A percentile compares a stretch with the other conserved stretches of the same genome.
phyloP scores from a whole-genome alignment of 53 echinoderm and acorn worm species.

The Echinarachnius parma region DNA sequence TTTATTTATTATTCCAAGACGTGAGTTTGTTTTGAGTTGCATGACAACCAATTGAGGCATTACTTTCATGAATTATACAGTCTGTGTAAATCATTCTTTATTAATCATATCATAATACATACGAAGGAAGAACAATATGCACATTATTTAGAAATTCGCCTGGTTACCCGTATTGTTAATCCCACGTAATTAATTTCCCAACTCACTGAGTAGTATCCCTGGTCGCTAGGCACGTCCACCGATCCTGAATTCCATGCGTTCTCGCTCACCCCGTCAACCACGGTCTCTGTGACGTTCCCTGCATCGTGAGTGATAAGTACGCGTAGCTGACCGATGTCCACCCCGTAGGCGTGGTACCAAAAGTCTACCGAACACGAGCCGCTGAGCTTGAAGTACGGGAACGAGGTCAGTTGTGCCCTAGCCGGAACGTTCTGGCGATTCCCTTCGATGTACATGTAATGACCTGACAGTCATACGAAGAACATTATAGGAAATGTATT shows the following conservation, averaged over 20 bases:
- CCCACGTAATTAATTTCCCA: too few relatives aligned
- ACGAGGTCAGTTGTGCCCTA: constrained; percentile 49
- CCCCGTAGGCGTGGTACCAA: constrained; percentile 70
- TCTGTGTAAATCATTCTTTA: too few relatives aligned
- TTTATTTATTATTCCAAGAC: too few relatives aligned
- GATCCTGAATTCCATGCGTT: constrained; percentile 9
- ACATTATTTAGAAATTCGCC: too few relatives aligned
- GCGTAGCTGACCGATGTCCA: constrained; percentile 51
- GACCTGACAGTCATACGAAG: constrained; percentile 43
- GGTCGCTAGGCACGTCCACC: not conserved
- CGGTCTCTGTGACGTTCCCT: not conserved
- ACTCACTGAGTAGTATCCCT: constrained; percentile 48
- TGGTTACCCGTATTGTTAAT: too few relatives aligned
- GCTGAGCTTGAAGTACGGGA: constrained; percentile 49
- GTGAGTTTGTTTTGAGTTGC: too few relatives aligned
- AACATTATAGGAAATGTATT: not conserved
- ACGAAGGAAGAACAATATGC: too few relatives aligned
- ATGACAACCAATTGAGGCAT: too few relatives aligned
- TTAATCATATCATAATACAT: too few relatives aligned
- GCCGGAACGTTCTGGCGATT: constrained; percentile 52
- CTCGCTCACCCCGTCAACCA: not conserved
- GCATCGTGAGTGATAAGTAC: constrained; percentile 18
- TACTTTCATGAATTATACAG: too few relatives aligned
- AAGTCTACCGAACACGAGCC: constrained; percentile 55
- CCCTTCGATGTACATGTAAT: constrained; percentile 81